Conservation (phyloP, 2,888 invertebrate genomes). For the Eupeodes luniger region DNA sequence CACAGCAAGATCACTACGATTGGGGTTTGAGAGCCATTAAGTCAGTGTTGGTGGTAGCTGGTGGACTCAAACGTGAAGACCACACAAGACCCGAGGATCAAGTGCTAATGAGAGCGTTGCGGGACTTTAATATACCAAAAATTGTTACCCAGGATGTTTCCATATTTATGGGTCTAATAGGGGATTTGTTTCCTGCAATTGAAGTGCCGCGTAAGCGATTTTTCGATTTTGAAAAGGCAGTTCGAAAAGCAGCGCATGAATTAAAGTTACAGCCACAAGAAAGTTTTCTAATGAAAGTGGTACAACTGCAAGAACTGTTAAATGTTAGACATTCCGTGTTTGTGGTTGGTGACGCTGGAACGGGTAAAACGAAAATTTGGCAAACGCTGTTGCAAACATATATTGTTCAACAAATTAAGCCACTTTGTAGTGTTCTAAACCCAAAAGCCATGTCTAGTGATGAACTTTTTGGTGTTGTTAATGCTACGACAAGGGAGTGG, state of each 20-base stretch:
- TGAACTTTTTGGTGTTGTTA: conserved; percentile 97
- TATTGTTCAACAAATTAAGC: conserved; percentile 87
- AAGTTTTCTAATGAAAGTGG: conserved; percentile 93
- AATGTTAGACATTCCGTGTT: conserved; percentile 98
- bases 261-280: conserved; percentile 96
- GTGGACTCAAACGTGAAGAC: conserved; percentile 93
- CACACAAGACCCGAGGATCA: conserved; percentile 94
- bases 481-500: conserved; percentile 97
- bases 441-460: conserved; percentile 97
- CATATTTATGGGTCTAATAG: conserved; percentile 97
- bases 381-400: conserved; percentile 94
- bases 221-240: conserved; percentile 92
- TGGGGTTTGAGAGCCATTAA: conserved; percentile 99
- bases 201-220: conserved; percentile 96
- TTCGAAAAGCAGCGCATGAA: conserved; percentile 91
- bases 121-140: conserved; percentile 98
- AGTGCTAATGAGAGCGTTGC: conserved; percentile 96
- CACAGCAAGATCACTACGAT: conserved; percentile 98
- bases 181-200: conserved; percentile 96
- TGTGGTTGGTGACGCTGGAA: conserved; percentile 93
- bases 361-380: conserved; percentile 97
- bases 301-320: conserved; percentile 96
- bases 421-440: conserved; percentile 94
- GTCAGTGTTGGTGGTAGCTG: conserved; percentile 97
- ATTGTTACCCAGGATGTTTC: conserved; percentile 96